Evolutionary conservation across 2,888 invertebrate genomes (phyloP).

Genomic region (Melinopterus prodromus): DNA sequence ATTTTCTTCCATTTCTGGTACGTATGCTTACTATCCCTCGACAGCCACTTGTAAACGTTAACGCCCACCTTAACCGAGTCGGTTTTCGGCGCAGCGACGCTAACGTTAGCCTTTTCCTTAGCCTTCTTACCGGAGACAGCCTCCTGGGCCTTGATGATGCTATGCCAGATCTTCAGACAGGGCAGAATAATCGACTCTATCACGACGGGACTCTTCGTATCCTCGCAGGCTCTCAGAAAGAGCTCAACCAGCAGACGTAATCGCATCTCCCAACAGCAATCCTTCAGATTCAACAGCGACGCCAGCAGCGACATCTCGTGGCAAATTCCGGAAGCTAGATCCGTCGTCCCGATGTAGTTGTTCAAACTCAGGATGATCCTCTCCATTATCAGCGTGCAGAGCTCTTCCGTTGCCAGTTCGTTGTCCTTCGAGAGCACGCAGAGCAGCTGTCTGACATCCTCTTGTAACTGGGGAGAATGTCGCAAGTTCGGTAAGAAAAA

Average conservation of each 20-base stretch:
- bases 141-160: conserved; percentile 75
- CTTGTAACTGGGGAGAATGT: too few relatives aligned
- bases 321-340: conserved; percentile 79
- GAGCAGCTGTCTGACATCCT: conserved; percentile 87
- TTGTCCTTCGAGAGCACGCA: conserved; percentile 92
- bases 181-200: conserved; percentile 92
- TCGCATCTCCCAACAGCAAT: conserved; percentile 95
- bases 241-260: conserved; percentile 87
- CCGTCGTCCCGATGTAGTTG: conserved; percentile 78
- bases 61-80: conserved; percentile 70
- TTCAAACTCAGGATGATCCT: conserved; percentile 81
- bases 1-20: conserved; percentile 77
- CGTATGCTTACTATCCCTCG: conserved; percentile 72
- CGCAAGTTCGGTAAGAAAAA: too few relatives aligned
- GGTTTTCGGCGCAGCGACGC: conserved; percentile 32
- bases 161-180: conserved; percentile 89
- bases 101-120: conserved; percentile 55
- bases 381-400: conserved; percentile 83
- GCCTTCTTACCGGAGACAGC: conserved; percentile 64
- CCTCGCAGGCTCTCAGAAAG: conserved; percentile 80
- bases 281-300: conserved; percentile 89
- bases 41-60: conserved; percentile 78
- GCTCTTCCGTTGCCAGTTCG: conserved; percentile 79
- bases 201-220: conserved; percentile 84
- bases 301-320: conserved; percentile 91